Evolutionary conservation across 2,888 invertebrate species (phyloP).

Genomic region (Formica aserva): DNA sequence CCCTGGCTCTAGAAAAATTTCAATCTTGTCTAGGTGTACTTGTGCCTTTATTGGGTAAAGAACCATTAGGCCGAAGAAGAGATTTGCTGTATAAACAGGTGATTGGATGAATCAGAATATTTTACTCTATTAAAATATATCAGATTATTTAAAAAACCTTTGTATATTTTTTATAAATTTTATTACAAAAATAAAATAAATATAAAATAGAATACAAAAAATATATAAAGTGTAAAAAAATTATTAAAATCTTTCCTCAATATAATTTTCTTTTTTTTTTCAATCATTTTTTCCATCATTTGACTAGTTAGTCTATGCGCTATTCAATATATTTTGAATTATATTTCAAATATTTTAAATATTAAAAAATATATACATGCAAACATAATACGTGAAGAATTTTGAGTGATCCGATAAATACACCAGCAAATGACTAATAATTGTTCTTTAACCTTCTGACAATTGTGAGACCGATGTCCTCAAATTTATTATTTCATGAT

Average conservation of each 20-base stretch:
- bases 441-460: not conserved
- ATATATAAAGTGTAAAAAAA: not conserved
- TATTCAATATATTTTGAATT: slow-evolving; percentile 4
- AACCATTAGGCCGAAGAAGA: slow-evolving; percentile 88
- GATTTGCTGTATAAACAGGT: slow-evolving; percentile 88
- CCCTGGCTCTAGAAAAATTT: slow-evolving; percentile 88
- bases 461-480: not conserved
- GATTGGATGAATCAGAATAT: slow-evolving; percentile 49
- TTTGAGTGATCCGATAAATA: not conserved
- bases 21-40: slow-evolving; percentile 87
- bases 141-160: not conserved
- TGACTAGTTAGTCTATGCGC: not conserved
- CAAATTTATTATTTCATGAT: not conserved
- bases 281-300: not conserved
- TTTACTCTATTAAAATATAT: not conserved
- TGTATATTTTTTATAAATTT: not conserved
- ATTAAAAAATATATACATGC: not conserved
- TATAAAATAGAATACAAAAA: not conserved
- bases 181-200: not conserved
- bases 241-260: not conserved
- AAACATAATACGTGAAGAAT: not conserved
- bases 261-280: not conserved
- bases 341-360: not conserved
- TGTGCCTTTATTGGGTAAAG: slow-evolving; percentile 87
- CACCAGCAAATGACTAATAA: not conserved